Base-by-base conservation (phyloP, 1,140 invertebrate genomes). In the Muscidifurax raptorellus region DNA sequence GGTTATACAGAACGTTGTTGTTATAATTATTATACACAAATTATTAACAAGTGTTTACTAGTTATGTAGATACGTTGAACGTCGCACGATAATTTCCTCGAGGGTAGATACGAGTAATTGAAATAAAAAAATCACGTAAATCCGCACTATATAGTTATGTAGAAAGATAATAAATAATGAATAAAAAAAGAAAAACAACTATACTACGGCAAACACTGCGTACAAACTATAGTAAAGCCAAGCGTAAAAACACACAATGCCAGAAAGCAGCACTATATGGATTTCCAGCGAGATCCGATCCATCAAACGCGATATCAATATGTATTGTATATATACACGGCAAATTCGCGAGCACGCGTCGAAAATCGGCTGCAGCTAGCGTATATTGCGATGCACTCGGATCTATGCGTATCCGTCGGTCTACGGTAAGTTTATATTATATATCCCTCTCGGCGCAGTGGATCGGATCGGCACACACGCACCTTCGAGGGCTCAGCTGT, bases 401-500 rank as follows among this genome's bases (percentile, higher is more conserved):
- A 32, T 32, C 32, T 32, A 32, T n/a, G n/a, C n/a, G n/a, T n/a
- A n/a, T n/a, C n/a, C n/a, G n/a, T n/a, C 44, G 44, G 15, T 47
- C 44, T 40, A 40, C 40, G 10, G 10, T 6, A 40, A 4, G 40
- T 6, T 40, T 13, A n/a, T 12, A 47, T 12, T 12, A 47, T 12
- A 6, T 47, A 47, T 47, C 44, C 44, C 44, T 40, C 40, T 4
- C 4, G 10, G 40, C 40, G 40, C 5, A 13, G 7, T 15, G 52
- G 4, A 59, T 59, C 52, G 22, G 18, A 59, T 59, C 18, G 52
- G 15, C 52, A 22, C 52, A 74, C 71, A 36, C 80, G 71, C 71
- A 82, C 47, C 71, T 82, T 64, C 22, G 52, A 74, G 52, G 52
- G 40, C 30, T 66, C 71, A 75, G 80, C 44, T 76, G 81, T 15